Evolutionary conservation across 2,113 vertebrate species (phyloP), one percentile per base, ranked within the genome.

Genomic region (Saguinus midas): DNA sequence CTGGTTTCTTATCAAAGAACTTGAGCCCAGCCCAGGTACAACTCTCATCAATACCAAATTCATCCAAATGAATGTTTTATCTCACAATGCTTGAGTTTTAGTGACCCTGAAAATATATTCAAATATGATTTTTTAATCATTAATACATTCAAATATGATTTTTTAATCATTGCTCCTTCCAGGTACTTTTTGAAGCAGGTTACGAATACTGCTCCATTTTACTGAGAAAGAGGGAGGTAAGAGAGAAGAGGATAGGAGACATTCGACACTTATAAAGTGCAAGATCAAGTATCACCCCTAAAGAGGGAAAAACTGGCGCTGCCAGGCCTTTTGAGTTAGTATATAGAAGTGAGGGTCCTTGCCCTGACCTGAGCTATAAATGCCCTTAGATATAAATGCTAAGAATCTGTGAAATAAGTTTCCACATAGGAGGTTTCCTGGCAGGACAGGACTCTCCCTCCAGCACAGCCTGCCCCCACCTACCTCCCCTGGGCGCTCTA

Each of bases 381-480:
- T 40, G 37, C 37, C 37, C 37, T 40, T 40, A 40, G 25, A 50
- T 55, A 35, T n/a, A 75, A 78, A 40, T 5, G 25, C 0, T 0
- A n/a, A 21, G 57, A 18, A 43, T 21, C 18, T 32, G 58, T 50
- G 43, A 79, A 82, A 55, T 3, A 12, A 48, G 43, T 48, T 82
- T 76, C 73, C 57, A 29, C 8, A 16, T 1, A 10, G 5, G 5
- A 43, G 80, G n/a, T 50, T 73, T 57, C 29, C 13, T 1, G 61
- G 76, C 45, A 96, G 80, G 72, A 3, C 1, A 57, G 55, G 57
- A 29, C 43, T 6, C 25, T 57, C 37, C 16, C 9, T 57, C 45
- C 8, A 16, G 76, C 9, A 52, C 18, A 73, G 58, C 61, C 45
- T 17, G 52, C 5, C 2, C 1, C 0, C 0, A 6, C 50, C 37